These are phyloP conservation scores for Sarotherodon lohbergeri DNA, from an alignment of 2,113 vertebrate genomes.

Conservation along the genomic window DNA sequence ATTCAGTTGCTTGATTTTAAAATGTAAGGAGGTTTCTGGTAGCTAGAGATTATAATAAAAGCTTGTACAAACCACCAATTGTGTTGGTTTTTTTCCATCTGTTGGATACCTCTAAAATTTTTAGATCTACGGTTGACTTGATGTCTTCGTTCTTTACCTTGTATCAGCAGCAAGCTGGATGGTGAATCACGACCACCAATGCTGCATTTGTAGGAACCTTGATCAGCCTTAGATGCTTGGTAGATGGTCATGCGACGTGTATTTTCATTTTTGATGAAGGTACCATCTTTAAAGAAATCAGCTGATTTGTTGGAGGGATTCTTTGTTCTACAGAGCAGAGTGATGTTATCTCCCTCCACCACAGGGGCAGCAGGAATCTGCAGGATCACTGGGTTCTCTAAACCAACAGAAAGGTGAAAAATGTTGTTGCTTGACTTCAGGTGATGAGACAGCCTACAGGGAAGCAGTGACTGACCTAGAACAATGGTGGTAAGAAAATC, in stretches of 20 bases:
- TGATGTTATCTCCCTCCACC: not conserved
- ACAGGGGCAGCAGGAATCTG: slow-evolving; percentile 1
- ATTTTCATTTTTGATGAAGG: not conserved
- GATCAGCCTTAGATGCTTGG: not conserved
- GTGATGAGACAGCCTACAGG: not conserved
- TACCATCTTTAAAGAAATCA: not conserved
- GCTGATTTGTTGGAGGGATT: not conserved
- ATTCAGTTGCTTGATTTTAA: not conserved
- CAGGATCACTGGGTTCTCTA: not conserved
- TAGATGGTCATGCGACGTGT: slow-evolving; percentile 11
- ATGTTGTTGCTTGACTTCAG: not conserved
- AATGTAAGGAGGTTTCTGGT: not conserved
- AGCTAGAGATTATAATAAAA: not conserved
- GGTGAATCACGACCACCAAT: not conserved
- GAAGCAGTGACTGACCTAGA: not conserved
- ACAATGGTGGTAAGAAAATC: not conserved
- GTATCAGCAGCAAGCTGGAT: not conserved
- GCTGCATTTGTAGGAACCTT: slow-evolving; percentile 16
- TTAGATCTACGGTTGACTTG: not conserved
- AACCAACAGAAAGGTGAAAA: not conserved
- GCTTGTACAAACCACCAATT: not conserved
- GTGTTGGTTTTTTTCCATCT: not conserved
- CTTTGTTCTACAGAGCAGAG: not conserved
- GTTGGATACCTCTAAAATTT: not conserved
- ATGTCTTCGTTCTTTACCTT: not conserved